These are phyloP conservation scores for Tipula helvola DNA, from an alignment of 2,888 invertebrate genomes.

Conservation along the genomic window DNA sequence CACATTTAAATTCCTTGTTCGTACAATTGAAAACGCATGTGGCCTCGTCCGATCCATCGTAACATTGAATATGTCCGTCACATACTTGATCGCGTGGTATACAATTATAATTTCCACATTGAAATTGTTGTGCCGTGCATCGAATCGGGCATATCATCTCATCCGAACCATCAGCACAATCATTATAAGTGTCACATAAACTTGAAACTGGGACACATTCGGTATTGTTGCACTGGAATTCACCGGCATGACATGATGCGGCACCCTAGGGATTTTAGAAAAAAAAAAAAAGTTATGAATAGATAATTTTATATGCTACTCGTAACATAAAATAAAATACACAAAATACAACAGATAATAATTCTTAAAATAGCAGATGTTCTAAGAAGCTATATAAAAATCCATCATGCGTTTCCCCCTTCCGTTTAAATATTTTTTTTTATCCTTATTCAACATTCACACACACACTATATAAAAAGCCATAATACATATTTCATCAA, in stretches of 20 bases:
- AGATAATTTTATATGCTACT: background rate
- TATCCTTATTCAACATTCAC: background rate
- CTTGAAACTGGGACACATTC: background rate
- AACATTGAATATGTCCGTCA: background rate
- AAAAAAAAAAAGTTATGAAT: too few relatives aligned
- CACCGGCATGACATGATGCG: background rate
- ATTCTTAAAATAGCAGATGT: background rate
- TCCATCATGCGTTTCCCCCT: background rate
- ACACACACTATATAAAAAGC: background rate
- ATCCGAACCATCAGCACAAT: background rate
- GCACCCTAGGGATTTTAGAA: background rate
- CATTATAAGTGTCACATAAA: background rate
- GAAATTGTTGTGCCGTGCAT: background rate
- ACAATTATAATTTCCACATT: background rate
- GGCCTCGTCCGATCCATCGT: background rate
- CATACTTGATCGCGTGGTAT: background rate
- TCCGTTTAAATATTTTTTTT: too few relatives aligned
- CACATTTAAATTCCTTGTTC: background rate
- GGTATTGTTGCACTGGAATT: background rate
- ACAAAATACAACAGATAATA: background rate
- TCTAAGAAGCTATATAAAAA: background rate
- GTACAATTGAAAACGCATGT: background rate
- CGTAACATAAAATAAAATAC: background rate
- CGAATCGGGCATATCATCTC: background rate
- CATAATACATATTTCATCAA: background rate